Evolutionary conservation across 2,113 vertebrate genomes (phyloP).

Genomic region (Ailuropoda melanoleuca): DNA sequence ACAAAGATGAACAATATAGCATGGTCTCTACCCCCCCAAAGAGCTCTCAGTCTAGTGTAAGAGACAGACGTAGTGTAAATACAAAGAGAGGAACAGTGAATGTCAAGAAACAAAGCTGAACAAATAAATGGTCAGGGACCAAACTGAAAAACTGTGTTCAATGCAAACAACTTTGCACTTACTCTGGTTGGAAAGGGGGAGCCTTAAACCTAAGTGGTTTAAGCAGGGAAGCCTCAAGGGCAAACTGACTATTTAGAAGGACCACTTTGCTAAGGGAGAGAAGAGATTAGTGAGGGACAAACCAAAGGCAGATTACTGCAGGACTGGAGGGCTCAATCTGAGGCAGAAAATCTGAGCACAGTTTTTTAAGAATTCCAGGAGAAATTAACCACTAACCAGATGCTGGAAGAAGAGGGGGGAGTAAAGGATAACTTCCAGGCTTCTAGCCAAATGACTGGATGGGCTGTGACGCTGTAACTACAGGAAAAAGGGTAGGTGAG

Average conservation of each 20-base stretch:
- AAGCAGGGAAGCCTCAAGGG: not conserved
- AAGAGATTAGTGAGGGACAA: not conserved
- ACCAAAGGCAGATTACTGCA: not conserved
- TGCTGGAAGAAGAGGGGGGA: too few species aligned
- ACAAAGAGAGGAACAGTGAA: not conserved
- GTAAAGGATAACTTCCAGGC: not conserved
- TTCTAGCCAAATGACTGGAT: not conserved
- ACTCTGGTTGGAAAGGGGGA: not conserved
- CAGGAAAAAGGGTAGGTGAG: not conserved
- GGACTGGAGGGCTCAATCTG: not conserved
- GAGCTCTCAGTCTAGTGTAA: not conserved
- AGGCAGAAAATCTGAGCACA: not conserved
- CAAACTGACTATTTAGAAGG: not conserved
- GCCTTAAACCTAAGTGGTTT: not conserved
- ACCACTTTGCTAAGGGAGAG: not conserved
- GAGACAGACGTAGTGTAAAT: not conserved
- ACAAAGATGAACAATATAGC: not conserved
- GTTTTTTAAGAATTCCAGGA: not conserved
- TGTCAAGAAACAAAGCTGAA: not conserved
- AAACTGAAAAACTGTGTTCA: not conserved
- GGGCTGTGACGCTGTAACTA: not conserved
- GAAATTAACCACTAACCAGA: not conserved
- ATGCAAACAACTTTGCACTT: not conserved
- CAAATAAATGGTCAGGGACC: not conserved
- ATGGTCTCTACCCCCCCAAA: not conserved